Base-by-base conservation (phyloP, 2,888 invertebrate species). In the Melinaea marsaeus region DNA sequence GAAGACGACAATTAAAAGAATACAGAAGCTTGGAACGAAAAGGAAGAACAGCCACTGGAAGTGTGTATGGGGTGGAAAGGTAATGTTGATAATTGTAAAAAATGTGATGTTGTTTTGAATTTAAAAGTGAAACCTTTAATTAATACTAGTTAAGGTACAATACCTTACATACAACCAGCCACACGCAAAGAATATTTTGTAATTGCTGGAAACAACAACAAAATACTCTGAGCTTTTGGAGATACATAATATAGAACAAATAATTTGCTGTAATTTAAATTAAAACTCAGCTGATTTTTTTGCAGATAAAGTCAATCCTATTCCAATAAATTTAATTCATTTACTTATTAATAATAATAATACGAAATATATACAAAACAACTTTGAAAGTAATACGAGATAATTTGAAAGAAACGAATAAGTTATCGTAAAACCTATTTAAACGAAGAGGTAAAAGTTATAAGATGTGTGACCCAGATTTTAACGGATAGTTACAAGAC, bases 161-260 rank as follows among this genome's bases (percentile, higher is more conserved):
- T 95, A 95, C 94, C 95, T 95, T 93, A 94, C 93, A 92, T 94
- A 95, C 90, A 95, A 94, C 95, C 94, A 95, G 93, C 95, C 94
- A 93, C 95, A 95, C 92, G 94, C 94, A 94, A 95, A 95, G 94
- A 94, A 94, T 93, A 94, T 93, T 94, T 93, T 94, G 93, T 93
- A 93, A 92, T 93, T 93, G 92, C 94, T 94, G 94, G 93, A 94
- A 79, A 90, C 87, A 90, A 90, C 79, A 90, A 90, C 90, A 89
- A 90, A 90, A 90, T 88, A 91, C 86, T 86, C 88, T 87, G 81
- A 88, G 86, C 87, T 82, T 67, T 75, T 74, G 72, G 74, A 68
- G 62, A 51, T 32, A 51, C 51, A 32, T 32, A 32, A 9, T 32
- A 51, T 32, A 11, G 9, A 42, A 42, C 0, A 42, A 11, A 42